Percentiles rank a stretch among this genome's conserved stretches.
These are phyloP conservation scores for Pelusios castaneus DNA, from an alignment of 2,113 vertebrate genomes.

Conservation along the genomic window DNA sequence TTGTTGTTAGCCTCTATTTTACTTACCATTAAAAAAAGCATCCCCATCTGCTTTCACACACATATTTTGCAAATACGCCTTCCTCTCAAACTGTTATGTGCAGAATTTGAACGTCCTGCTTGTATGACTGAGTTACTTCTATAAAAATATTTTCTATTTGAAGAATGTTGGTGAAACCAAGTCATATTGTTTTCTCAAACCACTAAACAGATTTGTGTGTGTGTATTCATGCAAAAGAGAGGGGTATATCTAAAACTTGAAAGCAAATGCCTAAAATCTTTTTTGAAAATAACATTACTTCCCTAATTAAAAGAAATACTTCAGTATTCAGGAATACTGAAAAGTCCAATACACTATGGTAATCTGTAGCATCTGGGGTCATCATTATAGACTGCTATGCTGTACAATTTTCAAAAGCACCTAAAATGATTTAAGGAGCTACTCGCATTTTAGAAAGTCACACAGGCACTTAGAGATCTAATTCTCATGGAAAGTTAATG, in stretches of 20 bases:
- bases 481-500: background rate
- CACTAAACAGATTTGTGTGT: background rate
- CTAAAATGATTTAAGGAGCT: background rate
- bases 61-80: background rate
- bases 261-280: fast-evolving
- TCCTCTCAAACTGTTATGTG: conserved; percentile 48
- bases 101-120: conserved; percentile 29
- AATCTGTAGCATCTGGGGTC: background rate
- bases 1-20: conserved; percentile 13
- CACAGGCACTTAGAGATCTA: background rate
- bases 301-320: background rate
- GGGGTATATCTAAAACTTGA: background rate
- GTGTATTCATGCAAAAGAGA: background rate
- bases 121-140: conserved; percentile 44
- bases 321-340: background rate
- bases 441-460: background rate
- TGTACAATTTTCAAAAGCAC: background rate
- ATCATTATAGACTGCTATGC: background rate
- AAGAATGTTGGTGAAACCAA: conserved; percentile 37
- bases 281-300: background rate
- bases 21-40: background rate
- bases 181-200: background rate
- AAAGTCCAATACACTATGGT: background rate
- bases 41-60: conserved; percentile 36
- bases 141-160: conserved; percentile 39